A percentile compares a stretch with the other conserved stretches of the same genome.
These are phyloP conservation scores for Colostygia pectinataria DNA, from an alignment of 2,888 invertebrate species.

Conservation along the genomic window DNA sequence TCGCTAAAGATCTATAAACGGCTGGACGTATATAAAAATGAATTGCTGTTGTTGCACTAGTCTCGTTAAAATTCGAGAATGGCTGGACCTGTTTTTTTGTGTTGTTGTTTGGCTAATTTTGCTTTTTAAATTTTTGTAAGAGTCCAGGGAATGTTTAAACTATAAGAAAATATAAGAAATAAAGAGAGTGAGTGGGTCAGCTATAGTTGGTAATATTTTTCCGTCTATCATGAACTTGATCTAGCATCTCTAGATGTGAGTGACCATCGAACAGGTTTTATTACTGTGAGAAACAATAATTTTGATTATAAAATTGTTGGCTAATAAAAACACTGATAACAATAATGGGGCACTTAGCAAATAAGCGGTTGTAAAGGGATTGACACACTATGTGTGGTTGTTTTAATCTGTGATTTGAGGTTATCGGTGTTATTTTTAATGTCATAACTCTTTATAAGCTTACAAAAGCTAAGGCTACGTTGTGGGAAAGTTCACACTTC, in stretches of 20 bases:
- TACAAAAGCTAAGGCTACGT: neutral
- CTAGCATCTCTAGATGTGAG: constrained; percentile 45
- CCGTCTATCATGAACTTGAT: constrained; percentile 7
- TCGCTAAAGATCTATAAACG: no score
- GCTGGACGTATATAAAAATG: no score
- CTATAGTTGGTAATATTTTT: no score
- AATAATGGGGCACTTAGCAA: constrained; percentile 50
- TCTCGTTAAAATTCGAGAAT: no score
- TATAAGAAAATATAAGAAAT: no score
- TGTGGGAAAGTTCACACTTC: neutral
- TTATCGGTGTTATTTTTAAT: neutral
- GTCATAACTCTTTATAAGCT: neutral
- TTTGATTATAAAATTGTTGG: constrained; percentile 66
- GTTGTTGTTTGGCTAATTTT: no score
- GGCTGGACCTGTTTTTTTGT: no score
- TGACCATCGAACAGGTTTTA: constrained; percentile 60
- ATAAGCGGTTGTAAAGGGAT: constrained; percentile 32
- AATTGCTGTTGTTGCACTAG: no score
- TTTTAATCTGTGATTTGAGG: constrained; percentile 4
- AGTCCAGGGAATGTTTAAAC: no score
- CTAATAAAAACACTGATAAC: constrained; percentile 61
- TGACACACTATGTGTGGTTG: constrained; percentile 23
- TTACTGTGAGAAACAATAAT: constrained; percentile 78
- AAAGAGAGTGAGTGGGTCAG: no score
- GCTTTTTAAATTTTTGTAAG: no score